phyloP scores from a whole-genome alignment of 2,888 invertebrate genomes.

The Oscheius sp. region DNA sequence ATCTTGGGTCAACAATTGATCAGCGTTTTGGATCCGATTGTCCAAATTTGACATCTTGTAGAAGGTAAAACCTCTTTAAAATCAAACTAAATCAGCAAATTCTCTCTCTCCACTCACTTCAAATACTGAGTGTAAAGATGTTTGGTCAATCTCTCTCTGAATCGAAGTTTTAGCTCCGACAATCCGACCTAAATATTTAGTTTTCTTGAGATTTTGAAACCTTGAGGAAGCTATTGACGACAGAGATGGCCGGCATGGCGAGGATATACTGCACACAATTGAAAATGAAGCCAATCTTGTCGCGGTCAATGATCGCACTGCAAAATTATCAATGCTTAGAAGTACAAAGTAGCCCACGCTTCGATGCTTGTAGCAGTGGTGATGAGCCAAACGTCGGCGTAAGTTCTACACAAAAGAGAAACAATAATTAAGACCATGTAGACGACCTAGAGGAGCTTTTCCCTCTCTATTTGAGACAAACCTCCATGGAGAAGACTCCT shows the following conservation, averaged over 20 bases:
- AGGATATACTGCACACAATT: slow-evolving; percentile 82
- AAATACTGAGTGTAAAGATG: slow-evolving; percentile 90
- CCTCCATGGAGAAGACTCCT: slow-evolving; percentile 56
- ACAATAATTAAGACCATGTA: slow-evolving; percentile 75
- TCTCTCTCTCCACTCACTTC: slow-evolving; percentile 77
- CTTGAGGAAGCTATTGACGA: slow-evolving; percentile 91
- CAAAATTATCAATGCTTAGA: slow-evolving; percentile 67
- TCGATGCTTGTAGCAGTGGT: slow-evolving; percentile 91
- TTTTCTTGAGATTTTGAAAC: slow-evolving; percentile 63
- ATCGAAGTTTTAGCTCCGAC: slow-evolving; percentile 88
- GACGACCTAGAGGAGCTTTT: slow-evolving; percentile 44
- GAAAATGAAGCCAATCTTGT: slow-evolving; percentile 80
- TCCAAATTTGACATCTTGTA: slow-evolving; percentile 91
- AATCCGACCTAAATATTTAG: slow-evolving; percentile 80
- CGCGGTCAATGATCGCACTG: slow-evolving; percentile 90
- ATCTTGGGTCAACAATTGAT: slow-evolving; percentile 94
- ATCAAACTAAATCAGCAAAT: not conserved
- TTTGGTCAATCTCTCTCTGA: slow-evolving; percentile 86
- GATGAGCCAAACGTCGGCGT: slow-evolving; percentile 97
- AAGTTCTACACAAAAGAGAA: slow-evolving; percentile 85
- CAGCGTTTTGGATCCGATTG: slow-evolving; percentile 91
- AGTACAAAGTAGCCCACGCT: slow-evolving; percentile 74
- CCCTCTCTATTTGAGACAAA: slow-evolving; percentile 12
- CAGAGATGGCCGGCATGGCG: slow-evolving; percentile 89
- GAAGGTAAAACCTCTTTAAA: slow-evolving; percentile 76